Evolutionary conservation across 2,113 vertebrate genomes (phyloP), one percentile per base, ranked within the genome.

Genomic region (Dasyornis broadbenti): DNA sequence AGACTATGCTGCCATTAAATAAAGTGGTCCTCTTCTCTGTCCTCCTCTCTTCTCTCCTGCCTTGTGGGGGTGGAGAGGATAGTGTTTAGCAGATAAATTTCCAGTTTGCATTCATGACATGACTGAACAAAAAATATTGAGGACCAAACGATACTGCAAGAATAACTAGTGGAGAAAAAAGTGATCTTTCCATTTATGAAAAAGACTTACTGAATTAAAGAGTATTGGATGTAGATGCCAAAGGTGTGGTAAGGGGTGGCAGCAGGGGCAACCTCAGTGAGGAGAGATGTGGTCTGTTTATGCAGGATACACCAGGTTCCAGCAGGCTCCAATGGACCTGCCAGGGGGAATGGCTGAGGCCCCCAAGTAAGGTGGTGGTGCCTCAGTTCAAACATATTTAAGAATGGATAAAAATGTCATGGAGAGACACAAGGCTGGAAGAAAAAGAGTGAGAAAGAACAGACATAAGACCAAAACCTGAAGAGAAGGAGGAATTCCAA

Each of bases 371-470:
- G 17, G 7, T 56, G 9, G 5, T 33, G 9, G 2, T 26, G 24
- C 7, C 37, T 45, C 0, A 0, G 15, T 13, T 26, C 56, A 70
- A 89, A 42, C 1, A 11, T 40, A 3, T 31, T 47, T 70, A 56
- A 68, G 28, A 90, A 80, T 44, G 6, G 3, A n/a, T 53, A 20
- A 65, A 66, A 61, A 66, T 56, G 3, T 2, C 6, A 10, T 3
- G 2, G 23, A 30, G 13, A 81, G 6, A 49, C 3, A 56, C 7
- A 10, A 72, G 1, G 3, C 28, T 65, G 26, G 8, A 45, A 70
- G 3, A 65, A 64, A 60, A 64, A 50, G 5, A 10, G 8, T n/a
- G 26, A 75, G 20, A 60, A 70, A 75, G 13, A 37, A 1, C 15
- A 63, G n/a, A 59, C 3, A 2, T 27, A 56, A 87, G 7, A 86